A percentile compares a stretch with the other conserved stretches of the same genome.
Conservation (phyloP, 1,140 invertebrate genomes). For the Magallana gigas region DNA sequence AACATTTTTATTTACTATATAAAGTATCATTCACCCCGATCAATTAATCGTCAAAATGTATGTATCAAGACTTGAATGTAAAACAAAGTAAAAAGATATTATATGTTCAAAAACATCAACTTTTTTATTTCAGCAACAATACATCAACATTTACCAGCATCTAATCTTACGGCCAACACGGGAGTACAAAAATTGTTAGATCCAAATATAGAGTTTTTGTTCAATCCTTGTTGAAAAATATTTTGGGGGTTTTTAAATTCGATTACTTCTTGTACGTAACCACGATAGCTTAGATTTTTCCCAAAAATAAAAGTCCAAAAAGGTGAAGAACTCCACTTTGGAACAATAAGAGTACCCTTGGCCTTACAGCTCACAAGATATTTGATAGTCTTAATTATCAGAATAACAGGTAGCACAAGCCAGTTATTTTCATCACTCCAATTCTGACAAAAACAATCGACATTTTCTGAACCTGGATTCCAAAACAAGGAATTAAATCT, state of each 20-base stretch:
- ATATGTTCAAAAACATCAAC: too few species aligned
- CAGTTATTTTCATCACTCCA: slow-evolving; percentile 52
- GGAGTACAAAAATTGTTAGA: slow-evolving; percentile 25
- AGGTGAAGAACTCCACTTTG: slow-evolving; percentile 41
- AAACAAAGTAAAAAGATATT: not conserved
- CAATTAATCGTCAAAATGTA: too few species aligned
- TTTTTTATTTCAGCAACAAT: too few species aligned
- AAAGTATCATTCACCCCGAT: not conserved
- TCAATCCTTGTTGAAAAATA: slow-evolving; percentile 38
- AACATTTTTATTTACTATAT: not conserved
- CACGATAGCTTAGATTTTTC: slow-evolving; percentile 4
- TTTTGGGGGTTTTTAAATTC: slow-evolving; percentile 38
- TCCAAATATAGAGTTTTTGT: too few species aligned
- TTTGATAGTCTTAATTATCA: slow-evolving; percentile 36
- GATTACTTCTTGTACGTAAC: slow-evolving; percentile 48
- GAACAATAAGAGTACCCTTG: slow-evolving; percentile 42
- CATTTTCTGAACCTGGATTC: slow-evolving; percentile 44
- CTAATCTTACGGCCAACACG: slow-evolving; percentile 26
- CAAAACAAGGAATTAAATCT: slow-evolving; percentile 49
- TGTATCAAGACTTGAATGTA: too few species aligned
- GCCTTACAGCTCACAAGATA: slow-evolving; percentile 41
- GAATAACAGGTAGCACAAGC: slow-evolving; percentile 41
- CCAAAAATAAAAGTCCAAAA: too few species aligned
- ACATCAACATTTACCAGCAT: not conserved
- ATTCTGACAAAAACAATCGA: slow-evolving; percentile 49